Evolutionary conservation across 2,888 invertebrate genomes (phyloP).

Genomic region (Agrotis clavis): DNA sequence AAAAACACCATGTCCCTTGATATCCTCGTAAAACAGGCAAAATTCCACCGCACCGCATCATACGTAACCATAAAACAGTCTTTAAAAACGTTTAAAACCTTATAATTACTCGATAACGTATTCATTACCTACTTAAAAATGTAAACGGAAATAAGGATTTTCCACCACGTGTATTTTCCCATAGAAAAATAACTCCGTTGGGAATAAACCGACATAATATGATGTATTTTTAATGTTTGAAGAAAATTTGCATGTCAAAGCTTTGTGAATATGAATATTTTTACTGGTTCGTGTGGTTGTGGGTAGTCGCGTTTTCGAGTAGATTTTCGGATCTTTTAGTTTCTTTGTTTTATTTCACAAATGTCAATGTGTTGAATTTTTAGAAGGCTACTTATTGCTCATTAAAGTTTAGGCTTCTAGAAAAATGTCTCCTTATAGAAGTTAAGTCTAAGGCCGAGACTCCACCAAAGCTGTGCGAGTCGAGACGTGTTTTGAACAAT

Average conservation of each 20-base stretch:
- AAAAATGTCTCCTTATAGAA: no score
- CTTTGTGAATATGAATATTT: conserved; percentile 64
- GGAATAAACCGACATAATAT: conserved; percentile 57
- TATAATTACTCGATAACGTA: conserved; percentile 62
- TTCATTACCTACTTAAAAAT: conserved; percentile 65
- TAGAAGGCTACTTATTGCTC: neutral
- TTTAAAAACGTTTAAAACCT: conserved; percentile 48
- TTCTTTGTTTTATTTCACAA: conserved; percentile 12
- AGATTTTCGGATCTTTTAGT: conserved; percentile 27
- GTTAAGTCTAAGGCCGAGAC: no score
- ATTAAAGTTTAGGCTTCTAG: neutral
- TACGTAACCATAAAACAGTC: conserved; percentile 29
- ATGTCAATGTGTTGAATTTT: neutral
- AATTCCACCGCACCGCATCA: conserved; percentile 1
- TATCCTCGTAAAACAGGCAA: conserved; percentile 17
- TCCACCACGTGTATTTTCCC: conserved; percentile 63
- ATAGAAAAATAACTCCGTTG: conserved; percentile 57
- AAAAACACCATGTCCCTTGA: neutral
- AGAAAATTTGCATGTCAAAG: conserved; percentile 68
- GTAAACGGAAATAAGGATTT: conserved; percentile 58
- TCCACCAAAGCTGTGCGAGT: no score
- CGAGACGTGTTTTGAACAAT: no score
- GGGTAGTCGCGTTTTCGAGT: conserved; percentile 44
- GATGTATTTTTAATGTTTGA: conserved; percentile 65
- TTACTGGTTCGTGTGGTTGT: conserved; percentile 41